Percentiles rank a stretch among this genome's conserved stretches.
phyloP scores from a whole-genome alignment of 2,113 vertebrate species.

The Craseonycteris thonglongyai region DNA sequence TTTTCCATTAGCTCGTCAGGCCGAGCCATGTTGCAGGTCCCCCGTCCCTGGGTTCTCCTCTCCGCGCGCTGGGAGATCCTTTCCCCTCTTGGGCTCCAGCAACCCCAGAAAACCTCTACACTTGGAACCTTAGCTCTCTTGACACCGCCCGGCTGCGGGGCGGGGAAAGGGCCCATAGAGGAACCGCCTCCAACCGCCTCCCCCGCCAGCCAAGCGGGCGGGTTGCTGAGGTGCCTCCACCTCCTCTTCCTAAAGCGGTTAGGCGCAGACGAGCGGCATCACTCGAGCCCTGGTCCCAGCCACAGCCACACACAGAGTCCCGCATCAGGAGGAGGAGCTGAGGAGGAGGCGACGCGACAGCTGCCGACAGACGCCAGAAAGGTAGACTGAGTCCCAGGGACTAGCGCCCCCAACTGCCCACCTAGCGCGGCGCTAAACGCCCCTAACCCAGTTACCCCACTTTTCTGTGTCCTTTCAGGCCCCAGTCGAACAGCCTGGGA shows the following conservation, averaged over 20 bases:
- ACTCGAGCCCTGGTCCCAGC: slow-evolving; percentile 60
- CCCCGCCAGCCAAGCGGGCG: slow-evolving; percentile 35
- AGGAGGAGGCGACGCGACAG: slow-evolving; percentile 13
- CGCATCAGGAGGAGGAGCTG: neutral
- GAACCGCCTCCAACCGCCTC: slow-evolving; percentile 62
- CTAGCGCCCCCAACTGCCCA: neutral
- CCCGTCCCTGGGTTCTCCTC: neutral
- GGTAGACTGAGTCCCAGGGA: slow-evolving; percentile 61
- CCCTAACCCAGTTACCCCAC: slow-evolving; percentile 36
- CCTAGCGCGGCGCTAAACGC: neutral
- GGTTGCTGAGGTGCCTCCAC: slow-evolving; percentile 64
- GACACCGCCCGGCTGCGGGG: slow-evolving; percentile 38
- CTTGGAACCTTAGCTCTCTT: neutral
- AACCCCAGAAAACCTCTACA: neutral
- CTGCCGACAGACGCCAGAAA: slow-evolving; percentile 45
- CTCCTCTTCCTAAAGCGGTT: slow-evolving; percentile 71
- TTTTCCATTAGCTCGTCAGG: slow-evolving; percentile 3
- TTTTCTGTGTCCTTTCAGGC: slow-evolving; percentile 71
- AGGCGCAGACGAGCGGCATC: slow-evolving; percentile 63
- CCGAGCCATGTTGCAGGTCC: neutral
- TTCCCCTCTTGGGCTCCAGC: neutral
- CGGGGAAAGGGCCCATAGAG: slow-evolving; percentile 65
- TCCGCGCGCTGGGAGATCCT: neutral
- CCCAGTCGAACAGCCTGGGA: slow-evolving; percentile 56
- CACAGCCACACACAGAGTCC: neutral